Percentiles rank a stretch among this genome's conserved stretches.
phyloP scores from a whole-genome alignment of 1,140 invertebrate species.

The Ptiloglossa arizonensis region DNA sequence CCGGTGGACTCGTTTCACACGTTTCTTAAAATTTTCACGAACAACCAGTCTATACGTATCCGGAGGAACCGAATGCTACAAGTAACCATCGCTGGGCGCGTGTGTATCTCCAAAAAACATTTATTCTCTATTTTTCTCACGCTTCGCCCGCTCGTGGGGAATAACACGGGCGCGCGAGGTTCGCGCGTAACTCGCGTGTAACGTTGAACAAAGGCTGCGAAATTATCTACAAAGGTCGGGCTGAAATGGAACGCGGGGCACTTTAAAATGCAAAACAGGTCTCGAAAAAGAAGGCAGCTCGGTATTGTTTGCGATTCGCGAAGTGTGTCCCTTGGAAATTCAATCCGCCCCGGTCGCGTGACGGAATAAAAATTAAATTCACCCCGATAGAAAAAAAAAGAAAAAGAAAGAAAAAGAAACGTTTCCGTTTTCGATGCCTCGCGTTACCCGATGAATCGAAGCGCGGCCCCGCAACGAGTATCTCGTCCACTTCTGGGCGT shows the following conservation, averaged over 20 bases:
- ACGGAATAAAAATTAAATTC: neutral
- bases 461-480: too few species aligned
- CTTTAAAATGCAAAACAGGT: constrained; percentile 16
- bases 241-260: neutral
- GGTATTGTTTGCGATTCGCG: constrained; percentile 2
- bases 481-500: neutral
- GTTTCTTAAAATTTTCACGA: too few species aligned
- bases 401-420: too few species aligned
- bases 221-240: constrained; percentile 19
- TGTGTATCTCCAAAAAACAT: neutral
- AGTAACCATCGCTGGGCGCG: too few species aligned
- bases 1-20: too few species aligned
- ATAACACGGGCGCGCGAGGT: neutral
- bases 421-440: too few species aligned
- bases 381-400: too few species aligned
- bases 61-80: too few species aligned
- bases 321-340: neutral
- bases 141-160: neutral
- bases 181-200: neutral
- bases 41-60: too few species aligned
- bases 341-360: neutral
- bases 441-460: too few species aligned
- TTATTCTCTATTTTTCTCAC: constrained; percentile 8
- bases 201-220: constrained; percentile 16
- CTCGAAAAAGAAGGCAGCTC: neutral